Percentiles rank a stretch among this genome's conserved stretches.
phyloP scores from a whole-genome alignment of 2,113 vertebrate genomes.

The Channa argus region DNA sequence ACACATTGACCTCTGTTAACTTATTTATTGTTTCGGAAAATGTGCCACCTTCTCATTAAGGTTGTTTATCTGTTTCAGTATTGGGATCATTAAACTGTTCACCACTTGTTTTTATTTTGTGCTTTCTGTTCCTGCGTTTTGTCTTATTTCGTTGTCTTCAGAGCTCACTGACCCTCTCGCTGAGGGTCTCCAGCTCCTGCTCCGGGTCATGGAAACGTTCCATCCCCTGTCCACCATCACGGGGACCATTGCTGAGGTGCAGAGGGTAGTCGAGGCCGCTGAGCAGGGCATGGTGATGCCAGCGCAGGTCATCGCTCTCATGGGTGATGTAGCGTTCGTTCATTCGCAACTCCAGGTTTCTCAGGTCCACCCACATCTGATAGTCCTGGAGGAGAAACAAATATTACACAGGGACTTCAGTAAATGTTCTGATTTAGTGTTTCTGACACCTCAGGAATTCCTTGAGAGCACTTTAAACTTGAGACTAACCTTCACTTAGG shows the following conservation, averaged over 20 bases:
- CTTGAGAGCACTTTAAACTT: no score
- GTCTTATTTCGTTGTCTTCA: constrained; percentile 70
- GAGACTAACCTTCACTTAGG: no score
- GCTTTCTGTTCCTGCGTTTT: not conserved
- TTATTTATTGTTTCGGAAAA: no score
- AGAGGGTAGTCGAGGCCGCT: constrained; percentile 89
- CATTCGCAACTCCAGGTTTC: constrained; percentile 92
- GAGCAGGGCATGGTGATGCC: constrained; percentile 91
- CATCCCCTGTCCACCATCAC: constrained; percentile 77
- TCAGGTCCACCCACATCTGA: constrained; percentile 96
- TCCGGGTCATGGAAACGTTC: constrained; percentile 88
- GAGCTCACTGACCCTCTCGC: constrained; percentile 95
- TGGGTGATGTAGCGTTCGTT: constrained; percentile 97
- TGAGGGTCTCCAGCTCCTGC: constrained; percentile 92
- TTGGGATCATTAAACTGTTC: no score
- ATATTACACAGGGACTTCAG: not conserved
- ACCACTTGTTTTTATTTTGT: not conserved
- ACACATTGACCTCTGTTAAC: no score
- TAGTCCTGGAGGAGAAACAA: constrained; percentile 87
- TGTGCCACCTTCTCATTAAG: no score
- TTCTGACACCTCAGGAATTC: no score
- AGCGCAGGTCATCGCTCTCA: constrained; percentile 95
- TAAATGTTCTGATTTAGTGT: no score
- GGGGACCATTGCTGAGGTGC: constrained; percentile 82
- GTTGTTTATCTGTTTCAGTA: no score